A percentile compares a stretch with the other conserved stretches of the same genome.
Evolutionary conservation across 2,113 vertebrate genomes (phyloP).

Genomic region (Bungarus multicinctus): DNA sequence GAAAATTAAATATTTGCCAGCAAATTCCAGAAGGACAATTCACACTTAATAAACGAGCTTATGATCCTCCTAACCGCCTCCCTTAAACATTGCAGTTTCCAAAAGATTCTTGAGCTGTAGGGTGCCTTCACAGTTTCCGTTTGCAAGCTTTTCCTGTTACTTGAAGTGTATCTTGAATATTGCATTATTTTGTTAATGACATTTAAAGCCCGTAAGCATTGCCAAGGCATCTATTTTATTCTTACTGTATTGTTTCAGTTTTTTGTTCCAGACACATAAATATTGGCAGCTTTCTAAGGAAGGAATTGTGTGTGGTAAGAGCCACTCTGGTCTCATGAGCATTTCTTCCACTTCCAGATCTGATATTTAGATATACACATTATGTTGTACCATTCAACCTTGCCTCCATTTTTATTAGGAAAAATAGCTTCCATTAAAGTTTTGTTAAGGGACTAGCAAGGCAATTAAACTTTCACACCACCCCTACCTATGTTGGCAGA

Average conservation of each 20-base stretch:
- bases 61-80: conserved; percentile 18
- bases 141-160: conserved; percentile 40
- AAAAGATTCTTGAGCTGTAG: conserved; percentile 51
- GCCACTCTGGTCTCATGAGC: background rate
- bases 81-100: conserved; percentile 43
- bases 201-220: conserved; percentile 40
- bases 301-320: background rate
- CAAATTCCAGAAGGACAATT: conserved; percentile 33
- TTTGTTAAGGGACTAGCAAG: background rate
- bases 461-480: background rate
- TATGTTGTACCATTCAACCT: background rate
- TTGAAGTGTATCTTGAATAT: conserved; percentile 44
- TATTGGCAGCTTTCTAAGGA: background rate
- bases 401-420: background rate
- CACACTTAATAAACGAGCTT: conserved; percentile 36
- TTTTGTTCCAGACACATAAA: background rate
- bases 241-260: conserved; percentile 9
- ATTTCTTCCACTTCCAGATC: background rate
- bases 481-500: background rate
- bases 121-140: conserved; percentile 47
- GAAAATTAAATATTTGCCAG: background rate
- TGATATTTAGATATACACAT: background rate
- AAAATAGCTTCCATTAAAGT: background rate
- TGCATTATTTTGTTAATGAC: conserved; percentile 40
- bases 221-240: conserved; percentile 41